phyloP scores from a whole-genome alignment of 2,888 invertebrate species.

The Priapulus caudatus region DNA sequence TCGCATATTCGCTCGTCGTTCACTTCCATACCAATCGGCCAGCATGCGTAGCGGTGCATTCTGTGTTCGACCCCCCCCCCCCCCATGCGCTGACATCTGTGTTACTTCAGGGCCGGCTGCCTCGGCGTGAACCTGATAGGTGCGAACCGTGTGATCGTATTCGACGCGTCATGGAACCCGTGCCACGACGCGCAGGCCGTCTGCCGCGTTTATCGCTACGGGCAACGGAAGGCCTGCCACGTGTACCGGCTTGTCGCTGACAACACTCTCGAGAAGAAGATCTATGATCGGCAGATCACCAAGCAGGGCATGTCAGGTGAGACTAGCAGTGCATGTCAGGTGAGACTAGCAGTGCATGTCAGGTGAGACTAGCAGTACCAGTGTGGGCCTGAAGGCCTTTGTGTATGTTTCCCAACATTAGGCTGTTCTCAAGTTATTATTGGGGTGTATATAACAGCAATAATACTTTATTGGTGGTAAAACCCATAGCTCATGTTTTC shows the following conservation, averaged over 20 bases:
- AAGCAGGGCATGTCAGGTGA: slow-evolving; percentile 84
- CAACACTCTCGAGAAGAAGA: slow-evolving; percentile 90
- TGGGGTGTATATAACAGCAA: too few species aligned
- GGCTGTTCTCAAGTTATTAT: too few species aligned
- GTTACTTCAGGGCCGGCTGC: slow-evolving; percentile 79
- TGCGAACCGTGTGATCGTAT: slow-evolving; percentile 90
- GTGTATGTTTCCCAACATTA: neutral
- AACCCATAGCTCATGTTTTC: too few species aligned
- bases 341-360: slow-evolving; percentile 73
- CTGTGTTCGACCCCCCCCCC: too few species aligned
- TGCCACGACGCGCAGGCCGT: slow-evolving; percentile 97
- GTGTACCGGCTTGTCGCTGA: slow-evolving; percentile 94
- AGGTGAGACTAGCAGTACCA: slow-evolving; percentile 49
- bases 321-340: slow-evolving; percentile 73
- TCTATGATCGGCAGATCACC: slow-evolving; percentile 94
- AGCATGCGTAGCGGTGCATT: too few species aligned
- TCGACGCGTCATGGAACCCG: slow-evolving; percentile 98
- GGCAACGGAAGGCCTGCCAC: slow-evolving; percentile 83
- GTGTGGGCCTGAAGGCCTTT: too few species aligned
- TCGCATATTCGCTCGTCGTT: too few species aligned
- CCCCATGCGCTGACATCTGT: too few species aligned
- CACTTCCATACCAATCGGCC: too few species aligned
- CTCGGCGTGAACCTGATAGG: slow-evolving; percentile 93
- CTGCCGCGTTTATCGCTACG: slow-evolving; percentile 87
- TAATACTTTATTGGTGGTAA: too few species aligned